Evolutionary conservation across 2,797 vertebrate species (phyloP).

Genomic region (Acanthornis magna): DNA sequence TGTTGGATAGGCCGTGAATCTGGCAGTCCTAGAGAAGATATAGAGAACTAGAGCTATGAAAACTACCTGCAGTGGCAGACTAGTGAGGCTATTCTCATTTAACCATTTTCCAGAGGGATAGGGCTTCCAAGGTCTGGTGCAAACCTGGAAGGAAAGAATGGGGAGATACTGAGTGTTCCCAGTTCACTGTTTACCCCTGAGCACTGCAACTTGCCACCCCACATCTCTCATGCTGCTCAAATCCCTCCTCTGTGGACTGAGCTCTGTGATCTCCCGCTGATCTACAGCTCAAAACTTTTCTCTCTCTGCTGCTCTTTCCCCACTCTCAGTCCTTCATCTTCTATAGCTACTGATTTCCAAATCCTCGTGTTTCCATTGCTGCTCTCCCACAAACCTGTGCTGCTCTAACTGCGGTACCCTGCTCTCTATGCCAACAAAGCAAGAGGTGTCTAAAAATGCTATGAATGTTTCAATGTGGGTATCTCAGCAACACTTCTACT

Average conservation of each 20-base stretch:
- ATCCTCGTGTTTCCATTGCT: neutral
- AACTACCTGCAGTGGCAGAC: neutral
- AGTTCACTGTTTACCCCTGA: neutral
- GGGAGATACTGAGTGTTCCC: neutral
- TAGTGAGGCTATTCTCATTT: neutral
- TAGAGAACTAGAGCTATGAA: neutral
- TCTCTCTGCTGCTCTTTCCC: neutral
- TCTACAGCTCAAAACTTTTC: neutral
- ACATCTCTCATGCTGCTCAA: accelerated
- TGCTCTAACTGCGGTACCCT: neutral
- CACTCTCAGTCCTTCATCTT: neutral
- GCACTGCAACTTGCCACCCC: neutral
- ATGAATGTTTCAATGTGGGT: neutral
- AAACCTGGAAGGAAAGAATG: neutral
- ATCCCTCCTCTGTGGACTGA: neutral
- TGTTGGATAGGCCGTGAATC: neutral
- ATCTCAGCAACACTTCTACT: neutral
- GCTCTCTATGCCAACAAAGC: neutral
- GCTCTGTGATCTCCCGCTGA: neutral
- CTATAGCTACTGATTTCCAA: neutral
- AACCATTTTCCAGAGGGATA: neutral
- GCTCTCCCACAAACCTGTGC: neutral
- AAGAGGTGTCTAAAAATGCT: neutral
- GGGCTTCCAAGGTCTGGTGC: neutral
- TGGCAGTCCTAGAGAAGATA: neutral